Percentiles rank a stretch among this genome's conserved stretches.
These are phyloP conservation scores for Pelusios castaneus DNA, from an alignment of 2,113 vertebrate genomes.

Conservation along the genomic window DNA sequence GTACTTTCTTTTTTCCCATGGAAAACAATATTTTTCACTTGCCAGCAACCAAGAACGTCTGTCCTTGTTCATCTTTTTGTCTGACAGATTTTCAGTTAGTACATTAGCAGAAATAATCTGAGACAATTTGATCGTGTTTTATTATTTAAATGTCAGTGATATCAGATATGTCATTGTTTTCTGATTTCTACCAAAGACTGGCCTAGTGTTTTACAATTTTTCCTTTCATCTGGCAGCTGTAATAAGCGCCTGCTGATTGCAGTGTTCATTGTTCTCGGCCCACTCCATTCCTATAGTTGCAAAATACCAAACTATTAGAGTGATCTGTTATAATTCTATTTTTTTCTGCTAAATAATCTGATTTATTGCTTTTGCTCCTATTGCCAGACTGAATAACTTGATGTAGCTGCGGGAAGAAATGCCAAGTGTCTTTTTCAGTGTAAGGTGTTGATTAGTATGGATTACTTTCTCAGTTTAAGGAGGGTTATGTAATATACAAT, in stretches of 20 bases:
- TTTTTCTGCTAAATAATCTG: background rate
- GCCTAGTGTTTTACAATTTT: background rate
- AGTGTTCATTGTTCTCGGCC: background rate
- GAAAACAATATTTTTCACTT: background rate
- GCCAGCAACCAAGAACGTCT: background rate
- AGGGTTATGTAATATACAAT: background rate
- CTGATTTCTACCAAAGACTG: background rate
- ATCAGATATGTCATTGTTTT: background rate
- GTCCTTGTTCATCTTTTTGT: background rate
- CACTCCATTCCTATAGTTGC: background rate
- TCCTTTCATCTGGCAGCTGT: background rate
- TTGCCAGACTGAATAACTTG: background rate
- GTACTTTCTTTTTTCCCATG: accelerated
- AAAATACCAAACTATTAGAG: background rate
- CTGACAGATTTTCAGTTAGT: background rate
- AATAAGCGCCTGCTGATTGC: background rate
- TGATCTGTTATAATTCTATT: background rate
- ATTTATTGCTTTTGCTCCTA: background rate
- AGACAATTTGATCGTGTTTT: background rate
- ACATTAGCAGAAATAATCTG: background rate
- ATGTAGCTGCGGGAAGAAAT: background rate
- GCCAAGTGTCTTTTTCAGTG: background rate
- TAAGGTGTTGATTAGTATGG: background rate
- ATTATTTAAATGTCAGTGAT: background rate
- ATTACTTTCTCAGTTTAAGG: background rate